Conservation (phyloP, 2,113 vertebrate species). For the Leptosomus discolor region DNA sequence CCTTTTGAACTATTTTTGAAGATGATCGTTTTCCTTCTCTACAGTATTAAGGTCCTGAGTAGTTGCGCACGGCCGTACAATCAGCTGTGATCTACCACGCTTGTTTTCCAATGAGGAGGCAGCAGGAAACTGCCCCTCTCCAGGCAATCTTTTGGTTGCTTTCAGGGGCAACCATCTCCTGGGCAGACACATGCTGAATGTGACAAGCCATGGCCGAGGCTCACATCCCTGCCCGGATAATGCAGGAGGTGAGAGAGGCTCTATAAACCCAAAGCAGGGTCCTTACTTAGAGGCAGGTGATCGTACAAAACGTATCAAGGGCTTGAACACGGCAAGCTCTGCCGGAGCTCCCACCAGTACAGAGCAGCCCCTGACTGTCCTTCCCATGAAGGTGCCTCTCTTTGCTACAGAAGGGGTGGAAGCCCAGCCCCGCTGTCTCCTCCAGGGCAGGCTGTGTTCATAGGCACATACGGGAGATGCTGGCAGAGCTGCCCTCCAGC, state of each 20-base stretch:
- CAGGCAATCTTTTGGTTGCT: neutral
- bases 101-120: neutral
- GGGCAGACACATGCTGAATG: neutral
- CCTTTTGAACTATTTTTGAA: neutral
- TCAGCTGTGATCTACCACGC: neutral
- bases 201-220: neutral
- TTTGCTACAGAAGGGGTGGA: neutral
- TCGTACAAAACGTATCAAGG: neutral
- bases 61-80: neutral
- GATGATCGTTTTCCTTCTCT: neutral
- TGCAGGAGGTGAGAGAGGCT: neutral
- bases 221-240: neutral
- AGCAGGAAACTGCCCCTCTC: neutral
- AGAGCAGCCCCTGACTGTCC: neutral
- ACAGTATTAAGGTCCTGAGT: neutral
- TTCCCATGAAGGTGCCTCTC: neutral
- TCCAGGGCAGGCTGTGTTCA: fast-evolving
- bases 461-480: neutral
- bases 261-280: neutral
- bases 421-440: neutral
- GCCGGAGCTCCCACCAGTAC: neutral
- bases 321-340: fast-evolving
- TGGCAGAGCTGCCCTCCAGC: neutral
- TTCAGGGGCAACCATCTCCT: neutral
- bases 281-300: neutral